Conservation (phyloP, 1,140 invertebrate species). For the Atta colombica region DNA sequence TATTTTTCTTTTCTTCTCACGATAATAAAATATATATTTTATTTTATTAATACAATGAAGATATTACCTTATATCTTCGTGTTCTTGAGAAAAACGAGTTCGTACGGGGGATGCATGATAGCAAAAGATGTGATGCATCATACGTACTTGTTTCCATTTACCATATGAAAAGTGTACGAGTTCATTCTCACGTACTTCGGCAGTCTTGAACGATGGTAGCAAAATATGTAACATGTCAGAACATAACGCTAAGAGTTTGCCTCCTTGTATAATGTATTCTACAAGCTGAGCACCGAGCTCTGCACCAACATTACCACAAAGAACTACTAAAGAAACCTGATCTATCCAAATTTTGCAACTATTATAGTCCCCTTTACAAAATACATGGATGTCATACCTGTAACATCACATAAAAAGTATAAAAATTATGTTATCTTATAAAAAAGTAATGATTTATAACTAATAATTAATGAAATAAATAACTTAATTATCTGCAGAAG, state of each 20-base stretch:
- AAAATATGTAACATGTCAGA: slow-evolving; percentile 93
- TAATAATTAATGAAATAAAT: slow-evolving; percentile 1
- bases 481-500: not conserved
- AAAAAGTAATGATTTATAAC: not conserved
- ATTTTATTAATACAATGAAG: slow-evolving; percentile 21
- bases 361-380: slow-evolving; percentile 87
- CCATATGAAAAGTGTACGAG: slow-evolving; percentile 94
- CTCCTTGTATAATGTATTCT: slow-evolving; percentile 91
- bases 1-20: not conserved
- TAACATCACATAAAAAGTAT: slow-evolving; percentile 59
- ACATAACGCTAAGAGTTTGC: slow-evolving; percentile 93
- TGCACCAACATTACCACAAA: slow-evolving; percentile 91
- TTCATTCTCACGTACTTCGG: slow-evolving; percentile 93
- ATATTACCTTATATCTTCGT: slow-evolving; percentile 86
- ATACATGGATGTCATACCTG: slow-evolving; percentile 92
- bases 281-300: slow-evolving; percentile 89
- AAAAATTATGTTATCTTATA: too few species aligned
- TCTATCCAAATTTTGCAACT: slow-evolving; percentile 90
- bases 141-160: slow-evolving; percentile 93
- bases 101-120: slow-evolving; percentile 94
- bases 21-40: not conserved
- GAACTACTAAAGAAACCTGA: slow-evolving; percentile 91
- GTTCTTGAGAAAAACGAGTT: slow-evolving; percentile 92
- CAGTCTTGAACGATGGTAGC: slow-evolving; percentile 92
- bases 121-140: slow-evolving; percentile 95